Conservation (phyloP, 2,797 vertebrate genomes). For the Nannoperca australis region DNA sequence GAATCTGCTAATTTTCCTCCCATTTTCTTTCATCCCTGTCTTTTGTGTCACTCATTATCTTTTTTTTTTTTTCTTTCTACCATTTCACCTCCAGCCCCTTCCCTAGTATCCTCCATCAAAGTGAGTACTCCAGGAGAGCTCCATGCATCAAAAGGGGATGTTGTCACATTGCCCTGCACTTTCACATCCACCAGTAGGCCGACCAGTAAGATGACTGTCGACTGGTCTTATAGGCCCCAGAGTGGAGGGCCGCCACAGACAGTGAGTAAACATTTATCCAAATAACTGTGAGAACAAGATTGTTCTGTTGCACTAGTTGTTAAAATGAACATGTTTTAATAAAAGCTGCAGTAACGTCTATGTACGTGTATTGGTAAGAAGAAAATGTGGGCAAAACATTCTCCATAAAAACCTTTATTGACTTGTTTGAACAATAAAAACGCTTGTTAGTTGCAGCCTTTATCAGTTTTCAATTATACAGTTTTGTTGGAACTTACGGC, state of each 20-base stretch:
- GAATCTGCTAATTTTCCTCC: not conserved
- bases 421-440: not conserved
- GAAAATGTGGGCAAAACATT: not conserved
- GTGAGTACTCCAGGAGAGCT: slow-evolving; percentile 74
- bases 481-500: not conserved
- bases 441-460: not conserved
- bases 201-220: slow-evolving; percentile 87
- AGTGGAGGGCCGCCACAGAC: slow-evolving; percentile 82
- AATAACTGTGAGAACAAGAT: not conserved
- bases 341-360: no score
- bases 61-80: not conserved
- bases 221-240: slow-evolving; percentile 90
- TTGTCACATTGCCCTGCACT: slow-evolving; percentile 85
- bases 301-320: not conserved
- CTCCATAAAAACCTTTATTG: not conserved
- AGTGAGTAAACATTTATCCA: slow-evolving; percentile 60
- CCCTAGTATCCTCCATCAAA: slow-evolving; percentile 60
- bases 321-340: not conserved
- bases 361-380: not conserved
- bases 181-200: slow-evolving; percentile 87
- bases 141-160: slow-evolving; percentile 84
- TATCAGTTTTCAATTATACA: not conserved
- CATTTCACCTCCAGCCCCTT: slow-evolving; percentile 44
- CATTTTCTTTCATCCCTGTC: not conserved
- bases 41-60: not conserved